These are phyloP conservation scores for Thysanoteuthis rhombus DNA, from an alignment of 2,888 invertebrate species.

Conservation along the genomic window DNA sequence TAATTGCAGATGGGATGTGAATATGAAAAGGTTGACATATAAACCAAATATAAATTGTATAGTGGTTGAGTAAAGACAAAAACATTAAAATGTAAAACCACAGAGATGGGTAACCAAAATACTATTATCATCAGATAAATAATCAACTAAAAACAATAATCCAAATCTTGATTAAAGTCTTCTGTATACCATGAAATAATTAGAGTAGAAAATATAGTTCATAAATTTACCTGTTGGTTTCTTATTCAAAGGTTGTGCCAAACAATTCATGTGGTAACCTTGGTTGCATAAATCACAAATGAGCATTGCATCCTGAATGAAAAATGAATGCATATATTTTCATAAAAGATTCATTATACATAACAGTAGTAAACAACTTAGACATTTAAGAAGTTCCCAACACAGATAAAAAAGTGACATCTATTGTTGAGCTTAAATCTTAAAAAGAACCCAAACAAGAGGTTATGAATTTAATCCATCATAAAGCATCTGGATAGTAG, in stretches of 20 bases:
- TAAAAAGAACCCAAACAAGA: background rate
- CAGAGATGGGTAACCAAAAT: no score
- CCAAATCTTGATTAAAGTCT: no score
- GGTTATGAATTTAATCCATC: no score
- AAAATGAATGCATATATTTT: no score
- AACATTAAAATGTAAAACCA: no score
- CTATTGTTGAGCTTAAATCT: background rate
- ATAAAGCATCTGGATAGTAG: background rate
- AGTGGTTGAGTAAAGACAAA: no score
- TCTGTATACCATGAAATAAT: background rate
- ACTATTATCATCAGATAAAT: no score
- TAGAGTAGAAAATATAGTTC: background rate
- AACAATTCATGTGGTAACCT: constrained; percentile 84
- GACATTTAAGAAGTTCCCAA: background rate
- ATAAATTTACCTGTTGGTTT: constrained; percentile 66
- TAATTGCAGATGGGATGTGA: no score
- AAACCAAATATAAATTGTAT: no score
- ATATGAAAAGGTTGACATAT: no score
- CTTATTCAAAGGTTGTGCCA: constrained; percentile 73
- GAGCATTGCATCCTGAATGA: constrained; percentile 76
- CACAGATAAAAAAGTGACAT: constrained; percentile 21
- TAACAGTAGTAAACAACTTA: background rate
- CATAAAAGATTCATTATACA: background rate
- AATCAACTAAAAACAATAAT: background rate
- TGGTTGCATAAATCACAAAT: constrained; percentile 87